Evolutionary conservation across 2,113 vertebrate species (phyloP), one percentile per base, ranked within the genome.

Genomic region (Hippocampus mohnikei): DNA sequence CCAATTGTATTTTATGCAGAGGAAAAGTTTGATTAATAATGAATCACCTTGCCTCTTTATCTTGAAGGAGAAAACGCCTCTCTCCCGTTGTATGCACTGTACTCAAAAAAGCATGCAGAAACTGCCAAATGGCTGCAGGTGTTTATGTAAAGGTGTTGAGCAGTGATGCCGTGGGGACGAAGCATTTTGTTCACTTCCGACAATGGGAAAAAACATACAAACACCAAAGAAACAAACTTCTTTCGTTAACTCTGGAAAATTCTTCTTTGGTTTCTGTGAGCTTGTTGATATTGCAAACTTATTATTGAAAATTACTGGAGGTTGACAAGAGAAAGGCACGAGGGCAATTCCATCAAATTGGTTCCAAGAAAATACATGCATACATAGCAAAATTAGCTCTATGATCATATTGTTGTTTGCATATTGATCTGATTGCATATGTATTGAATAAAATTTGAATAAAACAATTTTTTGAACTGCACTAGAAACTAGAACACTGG

Each of bases 221-320:
- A 58, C 16, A 61, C 64, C 41, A 79, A 58, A 71, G 67, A 79
- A 81, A 74, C 55, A 76, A 67, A 65, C 60, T 76, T 10, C 73
- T 16, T 72, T 67, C 62, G 48, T 65, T 69, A 53, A 76, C 50
- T 41, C 59, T 25, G 71, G 50, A 65, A 69, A 72, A 20, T 10
- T 3, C 1, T 9, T 20, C 50, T 76, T 76, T 72, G 62, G 72
- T 25, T 18, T 20, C 27, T 15, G 27, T 73, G 15, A 63, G 70
- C 56, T 66, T 68, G 73, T 63, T 52, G 48, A 52, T 52, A 15
- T 74, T 9, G 50, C 65, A 53, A 13, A 59, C 55, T 56, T 18
- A 70, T 60, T 67, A 59, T 66, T 69, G 61, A 74, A 77, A 65
- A 72, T 41, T 53, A 58, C 27, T 68, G 56, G 60, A 80, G 55